Evolutionary conservation across 2,797 vertebrate species (phyloP).

Genomic region (Menidia menidia): DNA sequence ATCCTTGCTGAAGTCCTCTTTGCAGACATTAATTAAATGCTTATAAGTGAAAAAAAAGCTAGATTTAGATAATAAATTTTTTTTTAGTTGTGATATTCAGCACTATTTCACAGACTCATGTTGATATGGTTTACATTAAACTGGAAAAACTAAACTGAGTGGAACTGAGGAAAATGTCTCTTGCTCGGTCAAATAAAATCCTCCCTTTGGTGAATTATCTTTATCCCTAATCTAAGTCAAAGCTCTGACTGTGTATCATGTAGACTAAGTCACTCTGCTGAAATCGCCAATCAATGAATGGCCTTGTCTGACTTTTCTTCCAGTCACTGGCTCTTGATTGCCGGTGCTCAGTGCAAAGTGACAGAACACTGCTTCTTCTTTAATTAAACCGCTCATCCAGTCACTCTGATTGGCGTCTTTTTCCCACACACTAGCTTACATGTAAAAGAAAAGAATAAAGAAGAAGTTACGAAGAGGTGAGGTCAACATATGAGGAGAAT

Average conservation of each 20-base stretch:
- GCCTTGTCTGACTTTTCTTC: constrained; percentile 58
- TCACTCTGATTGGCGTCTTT: constrained; percentile 50
- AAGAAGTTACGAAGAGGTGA: constrained; percentile 10
- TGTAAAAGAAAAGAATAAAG: constrained; percentile 21
- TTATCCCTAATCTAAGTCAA: constrained; percentile 51
- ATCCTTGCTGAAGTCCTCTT: too few species aligned
- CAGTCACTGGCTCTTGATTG: constrained; percentile 60
- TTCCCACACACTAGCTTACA: constrained; percentile 53
- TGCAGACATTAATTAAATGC: too few species aligned
- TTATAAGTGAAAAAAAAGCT: too few species aligned
- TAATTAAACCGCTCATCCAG: constrained; percentile 73
- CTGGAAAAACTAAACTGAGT: not conserved
- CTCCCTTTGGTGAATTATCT: constrained; percentile 22
- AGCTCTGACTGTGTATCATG: constrained; percentile 38
- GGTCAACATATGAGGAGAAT: constrained; percentile 39
- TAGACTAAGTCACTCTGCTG: constrained; percentile 46
- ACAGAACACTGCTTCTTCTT: constrained; percentile 57
- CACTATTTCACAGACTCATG: not conserved
- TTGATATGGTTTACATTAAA: not conserved
- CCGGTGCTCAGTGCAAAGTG: constrained; percentile 53
- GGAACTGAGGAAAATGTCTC: not conserved
- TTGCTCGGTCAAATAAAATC: constrained; percentile 22
- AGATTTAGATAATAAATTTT: not conserved
- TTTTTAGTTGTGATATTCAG: not conserved
- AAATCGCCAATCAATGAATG: constrained; percentile 63